Evolutionary conservation across 2,888 invertebrate species (phyloP).

Genomic region (Tortrix viridana): DNA sequence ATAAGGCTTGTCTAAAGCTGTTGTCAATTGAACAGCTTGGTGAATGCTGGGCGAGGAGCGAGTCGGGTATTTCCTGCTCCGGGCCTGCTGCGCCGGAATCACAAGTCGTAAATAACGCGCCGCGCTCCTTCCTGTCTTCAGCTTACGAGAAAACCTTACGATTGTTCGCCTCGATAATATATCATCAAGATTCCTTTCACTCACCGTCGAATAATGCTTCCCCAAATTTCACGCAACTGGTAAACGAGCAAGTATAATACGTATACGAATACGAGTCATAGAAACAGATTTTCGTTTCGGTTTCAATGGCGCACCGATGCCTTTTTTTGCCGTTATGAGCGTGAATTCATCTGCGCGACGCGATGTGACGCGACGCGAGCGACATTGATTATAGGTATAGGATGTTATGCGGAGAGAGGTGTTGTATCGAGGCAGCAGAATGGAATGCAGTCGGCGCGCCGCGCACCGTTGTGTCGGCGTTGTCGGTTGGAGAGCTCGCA

Average conservation of each 20-base stretch:
- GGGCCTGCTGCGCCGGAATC: conserved; percentile 69
- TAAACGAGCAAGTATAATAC: no score
- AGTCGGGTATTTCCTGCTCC: conserved; percentile 64
- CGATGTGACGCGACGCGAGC: conserved; percentile 45
- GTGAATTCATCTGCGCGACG: conserved; percentile 41
- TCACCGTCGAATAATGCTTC: conserved; percentile 23
- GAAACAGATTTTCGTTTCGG: conserved; percentile 20
- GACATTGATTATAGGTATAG: conserved; percentile 45
- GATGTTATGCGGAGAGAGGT: conserved; percentile 54
- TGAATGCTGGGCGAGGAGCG: conserved; percentile 52
- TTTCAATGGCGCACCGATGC: conserved; percentile 16
- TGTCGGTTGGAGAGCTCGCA: conserved; percentile 62
- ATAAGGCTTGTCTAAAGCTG: no score
- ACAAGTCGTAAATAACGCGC: conserved; percentile 76
- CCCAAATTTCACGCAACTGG: conserved; percentile 9
- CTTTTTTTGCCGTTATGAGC: conserved; percentile 37
- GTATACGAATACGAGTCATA: conserved; percentile 15
- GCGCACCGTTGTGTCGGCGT: conserved; percentile 58
- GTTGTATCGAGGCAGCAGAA: conserved; percentile 62
- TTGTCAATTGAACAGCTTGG: conserved; percentile 30
- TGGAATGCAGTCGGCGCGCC: conserved; percentile 71
- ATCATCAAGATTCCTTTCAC: conserved; percentile 48
- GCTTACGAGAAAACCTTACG: conserved; percentile 57
- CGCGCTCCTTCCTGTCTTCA: conserved; percentile 72
- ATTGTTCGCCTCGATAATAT: conserved; percentile 57